A percentile compares a stretch with the other conserved stretches of the same genome.
Conservation (phyloP, 2,888 invertebrate genomes). For the Emesis castigata region DNA sequence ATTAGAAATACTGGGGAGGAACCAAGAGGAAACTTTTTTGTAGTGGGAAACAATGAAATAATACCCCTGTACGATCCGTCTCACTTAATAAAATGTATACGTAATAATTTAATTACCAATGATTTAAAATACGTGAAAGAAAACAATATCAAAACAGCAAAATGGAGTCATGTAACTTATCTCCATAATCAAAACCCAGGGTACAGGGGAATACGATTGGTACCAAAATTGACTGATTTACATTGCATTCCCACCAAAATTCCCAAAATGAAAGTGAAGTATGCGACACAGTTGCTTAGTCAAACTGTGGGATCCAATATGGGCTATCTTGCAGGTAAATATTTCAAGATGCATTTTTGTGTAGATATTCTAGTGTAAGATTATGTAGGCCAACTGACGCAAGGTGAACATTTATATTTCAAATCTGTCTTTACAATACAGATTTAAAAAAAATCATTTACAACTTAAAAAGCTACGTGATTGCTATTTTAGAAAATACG, state of each 20-base stretch:
- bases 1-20: constrained; percentile 37
- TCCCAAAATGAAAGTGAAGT: constrained; percentile 15
- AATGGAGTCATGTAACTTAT: constrained; percentile 20
- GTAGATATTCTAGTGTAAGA: no score
- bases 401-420: no score
- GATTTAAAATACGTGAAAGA: constrained; percentile 22
- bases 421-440: no score
- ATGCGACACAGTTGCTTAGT: constrained; percentile 67
- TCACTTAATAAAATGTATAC: constrained; percentile 63
- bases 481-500: no score
- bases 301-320: constrained; percentile 64
- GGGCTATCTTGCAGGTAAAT: constrained; percentile 68
- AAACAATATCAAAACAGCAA: constrained; percentile 21
- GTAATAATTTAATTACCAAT: constrained; percentile 65
- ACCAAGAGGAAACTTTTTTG: constrained; percentile 43
- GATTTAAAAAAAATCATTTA: no score
- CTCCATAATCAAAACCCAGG: constrained; percentile 2
- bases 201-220: constrained; percentile 14
- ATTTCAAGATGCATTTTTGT: not conserved
- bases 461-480: no score
- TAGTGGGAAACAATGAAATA: constrained; percentile 56
- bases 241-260: constrained; percentile 12
- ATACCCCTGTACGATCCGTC: constrained; percentile 64
- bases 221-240: constrained; percentile 21
- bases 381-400: no score